These are phyloP conservation scores for Arvicanthis niloticus DNA, from an alignment of 2,113 vertebrate species.

Conservation along the genomic window DNA sequence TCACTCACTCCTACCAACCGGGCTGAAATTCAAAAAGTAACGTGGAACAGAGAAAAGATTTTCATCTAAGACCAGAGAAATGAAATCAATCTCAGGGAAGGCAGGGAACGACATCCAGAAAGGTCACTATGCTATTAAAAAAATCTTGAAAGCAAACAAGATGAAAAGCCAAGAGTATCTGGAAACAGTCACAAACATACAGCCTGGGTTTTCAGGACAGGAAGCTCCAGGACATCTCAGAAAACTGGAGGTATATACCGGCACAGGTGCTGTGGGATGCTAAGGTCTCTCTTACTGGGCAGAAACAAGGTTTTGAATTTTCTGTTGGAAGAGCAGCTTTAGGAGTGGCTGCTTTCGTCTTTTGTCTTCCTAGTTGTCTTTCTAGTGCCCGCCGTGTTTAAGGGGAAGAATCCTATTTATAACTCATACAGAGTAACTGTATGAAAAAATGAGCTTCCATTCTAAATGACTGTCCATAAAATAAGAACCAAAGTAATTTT, in stretches of 20 bases:
- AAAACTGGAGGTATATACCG: fast-evolving
- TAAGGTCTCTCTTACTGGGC: neutral
- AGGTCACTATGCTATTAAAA: neutral
- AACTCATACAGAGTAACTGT: conserved; percentile 29
- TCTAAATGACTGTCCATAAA: conserved; percentile 51
- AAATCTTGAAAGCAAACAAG: neutral
- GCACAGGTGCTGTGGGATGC: neutral
- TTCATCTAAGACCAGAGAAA: neutral
- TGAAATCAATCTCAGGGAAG: neutral
- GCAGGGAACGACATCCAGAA: neutral
- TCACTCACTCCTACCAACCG: neutral
- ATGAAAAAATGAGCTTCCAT: conserved; percentile 42
- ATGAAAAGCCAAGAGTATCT: neutral
- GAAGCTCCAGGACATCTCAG: neutral
- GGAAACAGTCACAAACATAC: neutral
- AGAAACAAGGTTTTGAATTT: conserved; percentile 9
- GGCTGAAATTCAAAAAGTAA: neutral
- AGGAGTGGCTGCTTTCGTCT: neutral
- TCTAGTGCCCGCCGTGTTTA: neutral
- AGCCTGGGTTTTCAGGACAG: neutral
- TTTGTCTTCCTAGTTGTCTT: neutral
- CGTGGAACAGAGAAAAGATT: neutral
- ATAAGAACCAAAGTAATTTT: conserved; percentile 56
- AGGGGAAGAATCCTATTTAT: conserved; percentile 16
- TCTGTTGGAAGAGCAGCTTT: conserved; percentile 33